Conservation (phyloP, 1,140 invertebrate species). For the Muscidifurax raptorellus region DNA sequence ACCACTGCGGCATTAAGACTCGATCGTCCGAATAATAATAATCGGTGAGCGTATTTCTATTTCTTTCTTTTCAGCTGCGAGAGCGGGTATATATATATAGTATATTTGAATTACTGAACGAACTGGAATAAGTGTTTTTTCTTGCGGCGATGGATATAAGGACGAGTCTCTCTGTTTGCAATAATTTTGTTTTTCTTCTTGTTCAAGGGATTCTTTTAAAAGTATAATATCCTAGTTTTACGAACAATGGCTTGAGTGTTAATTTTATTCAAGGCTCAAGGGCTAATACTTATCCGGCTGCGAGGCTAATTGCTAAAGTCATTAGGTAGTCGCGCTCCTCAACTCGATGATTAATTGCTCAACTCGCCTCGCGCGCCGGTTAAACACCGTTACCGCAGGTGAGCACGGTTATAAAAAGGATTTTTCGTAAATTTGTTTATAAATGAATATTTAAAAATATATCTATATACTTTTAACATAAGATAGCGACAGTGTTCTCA, state of each 20-base stretch:
- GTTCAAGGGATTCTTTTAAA: no score
- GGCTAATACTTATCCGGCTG: background rate
- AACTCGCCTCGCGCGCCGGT: background rate
- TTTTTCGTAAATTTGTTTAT: no score
- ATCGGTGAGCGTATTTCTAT: constrained; percentile 24
- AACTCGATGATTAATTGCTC: constrained; percentile 29
- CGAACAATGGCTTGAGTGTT: background rate
- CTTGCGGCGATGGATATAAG: no score
- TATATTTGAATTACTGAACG: background rate
- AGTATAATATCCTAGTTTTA: no score
- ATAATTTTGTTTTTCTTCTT: background rate
- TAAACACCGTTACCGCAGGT: background rate
- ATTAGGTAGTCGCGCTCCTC: constrained; percentile 26
- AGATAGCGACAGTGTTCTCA: no score
- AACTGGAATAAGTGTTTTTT: background rate
- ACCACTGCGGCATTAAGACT: constrained; percentile 25
- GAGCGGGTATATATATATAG: no score
- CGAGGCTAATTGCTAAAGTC: constrained; percentile 43
- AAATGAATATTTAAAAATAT: no score
- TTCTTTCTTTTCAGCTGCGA: background rate
- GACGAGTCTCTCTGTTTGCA: no score
- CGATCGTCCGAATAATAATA: constrained; percentile 50
- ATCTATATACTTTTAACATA: no score
- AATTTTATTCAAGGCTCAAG: background rate
- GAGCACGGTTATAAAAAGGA: no score